Evolutionary conservation across 2,797 vertebrate species (phyloP).

Genomic region (Picus viridis): DNA sequence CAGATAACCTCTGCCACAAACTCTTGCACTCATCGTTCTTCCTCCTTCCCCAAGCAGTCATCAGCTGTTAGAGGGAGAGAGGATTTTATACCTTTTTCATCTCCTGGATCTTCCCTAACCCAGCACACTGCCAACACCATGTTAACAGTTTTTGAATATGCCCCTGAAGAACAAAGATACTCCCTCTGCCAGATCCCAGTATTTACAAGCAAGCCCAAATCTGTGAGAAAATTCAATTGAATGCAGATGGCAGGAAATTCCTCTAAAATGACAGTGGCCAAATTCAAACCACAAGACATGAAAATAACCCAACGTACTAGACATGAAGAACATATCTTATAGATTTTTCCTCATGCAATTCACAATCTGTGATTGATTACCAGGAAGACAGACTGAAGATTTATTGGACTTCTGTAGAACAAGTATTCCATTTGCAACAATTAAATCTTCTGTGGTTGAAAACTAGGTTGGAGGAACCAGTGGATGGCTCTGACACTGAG

Average conservation of each 20-base stretch:
- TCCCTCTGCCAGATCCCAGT: conserved; percentile 87
- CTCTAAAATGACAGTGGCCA: conserved; percentile 96
- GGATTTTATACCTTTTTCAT: conserved; percentile 68
- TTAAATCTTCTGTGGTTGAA: conserved; percentile 82
- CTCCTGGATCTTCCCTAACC: conserved; percentile 66
- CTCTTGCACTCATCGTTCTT: not conserved
- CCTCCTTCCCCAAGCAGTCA: conserved; percentile 42
- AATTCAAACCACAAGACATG: conserved; percentile 93
- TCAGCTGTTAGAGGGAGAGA: conserved; percentile 17
- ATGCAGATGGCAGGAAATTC: conserved; percentile 99
- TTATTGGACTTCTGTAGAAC: conserved; percentile 91
- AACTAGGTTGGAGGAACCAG: conserved; percentile 73
- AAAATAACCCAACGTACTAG: conserved; percentile 87
- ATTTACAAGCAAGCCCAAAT: conserved; percentile 95
- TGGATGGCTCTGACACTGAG: conserved; percentile 63
- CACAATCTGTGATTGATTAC: conserved; percentile 86
- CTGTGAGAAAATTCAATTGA: conserved; percentile 95
- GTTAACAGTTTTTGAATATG: conserved; percentile 80
- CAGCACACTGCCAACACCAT: conserved; percentile 65
- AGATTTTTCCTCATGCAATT: conserved; percentile 84
- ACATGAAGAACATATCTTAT: conserved; percentile 83
- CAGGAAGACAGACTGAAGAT: conserved; percentile 84
- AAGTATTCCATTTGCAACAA: conserved; percentile 91
- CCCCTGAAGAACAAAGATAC: conserved; percentile 84
- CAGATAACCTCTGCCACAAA: conserved; percentile 35